Base-by-base conservation (phyloP, 2,797 vertebrate species). In the Fringilla coelebs region DNA sequence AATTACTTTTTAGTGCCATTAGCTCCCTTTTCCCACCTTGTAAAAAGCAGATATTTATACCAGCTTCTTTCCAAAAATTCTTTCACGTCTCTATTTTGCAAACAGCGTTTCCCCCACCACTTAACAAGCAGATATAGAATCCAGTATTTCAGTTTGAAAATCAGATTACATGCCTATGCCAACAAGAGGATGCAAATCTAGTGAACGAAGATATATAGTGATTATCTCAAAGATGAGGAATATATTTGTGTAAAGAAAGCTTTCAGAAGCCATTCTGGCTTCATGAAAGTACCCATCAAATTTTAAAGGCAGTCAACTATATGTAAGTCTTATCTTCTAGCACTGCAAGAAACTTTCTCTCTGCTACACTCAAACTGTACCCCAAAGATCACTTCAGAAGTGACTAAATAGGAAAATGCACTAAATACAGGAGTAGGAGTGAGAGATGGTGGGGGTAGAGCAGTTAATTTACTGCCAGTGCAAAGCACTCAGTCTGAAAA, bases 371-470 rank as follows among this genome's bases (percentile, higher is more conserved):
- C 12, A 34, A 68, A 75, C 28, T 51, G 28, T 12, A 62, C 32
- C 13, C 21, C 32, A 54, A 73, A 79, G 16, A 57, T 41, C 32
- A 52, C 32, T 79, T 79, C 32, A 76, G 40, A 79, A 76, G 15
- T 61, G 3, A 65, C 15, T 55, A 79, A 89, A 52, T 40, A 43
- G 34, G 34, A 65, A 28, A 68, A 45, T 5, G 13, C 32, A 29
- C 20, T 11, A 68, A 76, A 76, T 32, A 24, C 5, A 46, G 32
- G 12, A 32, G 31, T 65, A 68, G 29, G 16, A 71, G 12, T 34
- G 49, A 75, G 25, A 38, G 15, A 26, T 13, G 2, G 10, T 3
- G 1, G 2, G 5, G 6, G 15, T 8, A 25, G 11, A 9, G 5
- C 6, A 46, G 9, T 58, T 54, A 58, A 49, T n/a, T 43, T 48